Conservation (phyloP, 2,797 vertebrate species). For the Neoniphon sammara region DNA sequence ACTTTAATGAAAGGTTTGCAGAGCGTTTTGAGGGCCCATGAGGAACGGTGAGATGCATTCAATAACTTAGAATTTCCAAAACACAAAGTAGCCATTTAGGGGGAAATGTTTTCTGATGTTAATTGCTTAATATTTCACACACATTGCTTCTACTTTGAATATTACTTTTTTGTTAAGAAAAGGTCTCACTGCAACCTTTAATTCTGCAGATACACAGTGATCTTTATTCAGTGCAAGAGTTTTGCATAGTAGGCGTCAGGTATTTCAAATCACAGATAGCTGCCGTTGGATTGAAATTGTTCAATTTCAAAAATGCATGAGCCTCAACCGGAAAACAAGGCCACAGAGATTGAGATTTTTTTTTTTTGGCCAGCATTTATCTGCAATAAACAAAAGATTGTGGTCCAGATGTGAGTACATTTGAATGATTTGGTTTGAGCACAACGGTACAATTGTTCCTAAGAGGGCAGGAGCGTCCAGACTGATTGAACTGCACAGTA, state of each 20-base stretch:
- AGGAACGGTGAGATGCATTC: background rate
- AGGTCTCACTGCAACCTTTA: no score
- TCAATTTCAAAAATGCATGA: background rate
- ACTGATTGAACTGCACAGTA: slow-evolving; percentile 23
- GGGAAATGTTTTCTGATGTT: no score
- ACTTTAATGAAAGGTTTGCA: background rate
- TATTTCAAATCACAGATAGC: no score
- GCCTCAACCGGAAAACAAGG: background rate
- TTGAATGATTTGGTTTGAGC: background rate
- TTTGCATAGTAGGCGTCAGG: no score
- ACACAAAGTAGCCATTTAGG: no score
- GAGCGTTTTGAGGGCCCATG: background rate
- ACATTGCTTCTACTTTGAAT: no score
- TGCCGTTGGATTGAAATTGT: background rate
- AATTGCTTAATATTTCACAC: no score
- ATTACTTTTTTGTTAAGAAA: no score
- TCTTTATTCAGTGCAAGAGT: no score
- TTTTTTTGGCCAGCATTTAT: slow-evolving; percentile 1
- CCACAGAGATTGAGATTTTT: no score
- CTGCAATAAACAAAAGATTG: slow-evolving; percentile 18
- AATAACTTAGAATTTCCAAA: background rate
- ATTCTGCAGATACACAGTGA: no score
- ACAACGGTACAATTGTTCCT: slow-evolving; percentile 27
- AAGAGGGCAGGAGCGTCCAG: slow-evolving; percentile 3
- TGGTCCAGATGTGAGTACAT: slow-evolving; percentile 16